Conservation (phyloP, 2,113 vertebrate genomes). For the Rhinolophus ferrumequinum region DNA sequence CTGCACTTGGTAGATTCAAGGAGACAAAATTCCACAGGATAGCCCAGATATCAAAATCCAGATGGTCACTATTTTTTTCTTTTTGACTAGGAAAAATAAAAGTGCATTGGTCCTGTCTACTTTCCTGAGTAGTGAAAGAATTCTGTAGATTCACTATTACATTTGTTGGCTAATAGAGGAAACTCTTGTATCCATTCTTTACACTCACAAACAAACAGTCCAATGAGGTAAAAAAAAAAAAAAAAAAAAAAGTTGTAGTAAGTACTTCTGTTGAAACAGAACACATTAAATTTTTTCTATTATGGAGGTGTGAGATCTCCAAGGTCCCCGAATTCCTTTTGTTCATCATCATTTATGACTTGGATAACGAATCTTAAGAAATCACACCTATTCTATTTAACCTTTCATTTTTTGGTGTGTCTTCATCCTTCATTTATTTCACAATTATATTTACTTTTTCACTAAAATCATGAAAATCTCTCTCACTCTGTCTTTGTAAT, state of each 20-base stretch:
- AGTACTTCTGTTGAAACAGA: background rate
- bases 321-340: background rate
- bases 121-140: background rate
- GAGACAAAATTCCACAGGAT: background rate
- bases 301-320: background rate
- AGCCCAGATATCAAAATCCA: background rate
- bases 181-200: background rate
- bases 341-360: background rate
- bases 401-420: background rate
- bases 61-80: background rate
- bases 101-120: background rate
- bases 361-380: background rate
- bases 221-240: background rate
- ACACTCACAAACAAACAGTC: background rate
- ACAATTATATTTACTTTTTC: background rate
- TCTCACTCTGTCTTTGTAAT: background rate
- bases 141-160: background rate
- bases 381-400: background rate
- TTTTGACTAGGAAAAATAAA: background rate
- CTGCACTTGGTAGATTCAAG: background rate
- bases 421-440: background rate
- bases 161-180: background rate
- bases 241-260: background rate
- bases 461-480: background rate
- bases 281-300: background rate